Evolutionary conservation across 2,888 invertebrate species (phyloP).

Genomic region (Eumacrocentrus americanus): DNA sequence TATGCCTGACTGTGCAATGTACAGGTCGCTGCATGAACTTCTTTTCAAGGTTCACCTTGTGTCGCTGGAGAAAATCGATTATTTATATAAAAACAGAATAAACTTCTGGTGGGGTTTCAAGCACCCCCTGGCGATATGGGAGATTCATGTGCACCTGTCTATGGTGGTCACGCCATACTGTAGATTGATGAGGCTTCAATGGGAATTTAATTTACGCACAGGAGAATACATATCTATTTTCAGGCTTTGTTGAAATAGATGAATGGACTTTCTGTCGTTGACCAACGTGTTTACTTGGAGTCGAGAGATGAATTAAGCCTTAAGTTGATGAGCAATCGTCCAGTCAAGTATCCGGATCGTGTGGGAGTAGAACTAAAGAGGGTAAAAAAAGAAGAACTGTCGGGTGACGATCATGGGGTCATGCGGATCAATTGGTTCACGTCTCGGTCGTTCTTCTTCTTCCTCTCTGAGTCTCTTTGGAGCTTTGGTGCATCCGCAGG

Average conservation of each 20-base stretch:
- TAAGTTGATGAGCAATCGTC: conserved; percentile 20
- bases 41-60: background rate
- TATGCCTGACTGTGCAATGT: background rate
- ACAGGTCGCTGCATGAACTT: background rate
- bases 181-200: too few species aligned
- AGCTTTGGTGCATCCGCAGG: background rate
- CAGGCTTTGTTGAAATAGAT: background rate
- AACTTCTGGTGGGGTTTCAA: background rate
- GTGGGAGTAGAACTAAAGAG: background rate
- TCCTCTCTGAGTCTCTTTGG: background rate
- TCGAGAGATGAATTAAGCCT: conserved; percentile 16
- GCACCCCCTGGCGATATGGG: background rate
- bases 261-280: conserved; percentile 1
- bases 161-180: too few species aligned
- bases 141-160: background rate
- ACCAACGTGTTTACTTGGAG: conserved; percentile 16
- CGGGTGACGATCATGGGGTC: conserved; percentile 17
- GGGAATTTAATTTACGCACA: too few species aligned
- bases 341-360: conserved; percentile 8
- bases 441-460: conserved; percentile 3
- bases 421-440: conserved; percentile 26
- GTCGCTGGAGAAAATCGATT: conserved; percentile 16
- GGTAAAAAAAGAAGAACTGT: background rate
- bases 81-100: background rate
- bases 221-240: too few species aligned